These are phyloP conservation scores for Altica lythri DNA, from an alignment of 2,888 invertebrate genomes.

Conservation along the genomic window DNA sequence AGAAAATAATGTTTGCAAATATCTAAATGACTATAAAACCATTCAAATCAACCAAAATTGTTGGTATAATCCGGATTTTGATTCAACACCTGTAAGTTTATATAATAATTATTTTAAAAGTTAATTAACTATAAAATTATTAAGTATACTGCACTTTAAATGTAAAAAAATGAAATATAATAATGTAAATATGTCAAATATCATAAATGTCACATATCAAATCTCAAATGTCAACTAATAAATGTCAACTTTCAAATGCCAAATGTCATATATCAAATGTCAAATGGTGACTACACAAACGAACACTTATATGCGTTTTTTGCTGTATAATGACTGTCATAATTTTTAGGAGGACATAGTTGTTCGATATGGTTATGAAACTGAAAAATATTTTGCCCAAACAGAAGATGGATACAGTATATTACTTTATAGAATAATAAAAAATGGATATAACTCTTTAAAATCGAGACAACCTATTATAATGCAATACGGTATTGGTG, in stretches of 20 bases:
- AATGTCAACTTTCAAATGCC: too few relatives aligned
- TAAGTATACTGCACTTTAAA: too few relatives aligned
- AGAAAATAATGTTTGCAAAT: slow-evolving; percentile 34
- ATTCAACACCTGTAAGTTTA: slow-evolving; percentile 47
- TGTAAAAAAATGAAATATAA: too few relatives aligned
- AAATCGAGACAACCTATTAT: slow-evolving; percentile 33
- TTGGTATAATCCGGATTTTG: slow-evolving; percentile 45
- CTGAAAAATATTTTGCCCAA: slow-evolving; percentile 68
- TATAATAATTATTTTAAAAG: neutral
- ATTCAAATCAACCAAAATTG: slow-evolving; percentile 34
- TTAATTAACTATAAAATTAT: too few relatives aligned
- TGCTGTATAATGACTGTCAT: neutral
- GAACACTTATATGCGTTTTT: neutral
- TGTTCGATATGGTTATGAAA: slow-evolving; percentile 64
- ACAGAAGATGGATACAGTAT: slow-evolving; percentile 83
- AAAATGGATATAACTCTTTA: slow-evolving; percentile 20
- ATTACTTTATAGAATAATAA: slow-evolving; percentile 51
- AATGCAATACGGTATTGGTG: slow-evolving; percentile 41
- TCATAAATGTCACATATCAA: too few relatives aligned
- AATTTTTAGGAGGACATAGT: slow-evolving; percentile 42
- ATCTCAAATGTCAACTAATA: too few relatives aligned
- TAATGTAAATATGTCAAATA: too few relatives aligned
- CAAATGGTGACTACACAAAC: too few relatives aligned
- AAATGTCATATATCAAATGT: too few relatives aligned
- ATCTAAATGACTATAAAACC: slow-evolving; percentile 31